These are phyloP conservation scores for Motacilla tschutschensis DNA, from an alignment of 2,113 vertebrate species.

Conservation along the genomic window DNA sequence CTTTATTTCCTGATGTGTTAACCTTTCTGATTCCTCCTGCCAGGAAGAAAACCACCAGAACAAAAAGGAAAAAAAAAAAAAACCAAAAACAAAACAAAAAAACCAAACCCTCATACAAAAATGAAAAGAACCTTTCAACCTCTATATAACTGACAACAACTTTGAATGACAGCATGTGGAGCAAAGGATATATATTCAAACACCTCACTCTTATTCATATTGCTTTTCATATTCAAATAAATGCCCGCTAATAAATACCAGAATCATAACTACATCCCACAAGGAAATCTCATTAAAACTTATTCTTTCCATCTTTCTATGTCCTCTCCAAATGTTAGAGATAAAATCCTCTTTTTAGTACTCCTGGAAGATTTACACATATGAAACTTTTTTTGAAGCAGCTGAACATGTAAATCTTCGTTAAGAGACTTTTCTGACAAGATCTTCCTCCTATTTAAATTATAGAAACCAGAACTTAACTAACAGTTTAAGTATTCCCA, in stretches of 20 bases:
- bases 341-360: conserved; percentile 24
- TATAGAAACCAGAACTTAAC: background rate
- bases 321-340: conserved; percentile 27
- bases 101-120: background rate
- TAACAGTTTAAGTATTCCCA: background rate
- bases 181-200: conserved; percentile 28
- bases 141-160: background rate
- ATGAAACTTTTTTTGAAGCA: background rate
- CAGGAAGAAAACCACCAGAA: background rate
- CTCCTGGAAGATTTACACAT: background rate
- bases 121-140: background rate
- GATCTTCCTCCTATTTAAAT: background rate
- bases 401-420: background rate
- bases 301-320: background rate
- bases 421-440: background rate
- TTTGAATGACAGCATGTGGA: conserved; percentile 17
- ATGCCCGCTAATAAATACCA: conserved; percentile 43
- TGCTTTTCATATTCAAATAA: conserved; percentile 50
- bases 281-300: conserved; percentile 52
- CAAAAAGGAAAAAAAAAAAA: background rate
- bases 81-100: background rate
- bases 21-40: background rate
- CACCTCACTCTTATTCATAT: background rate
- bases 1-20: background rate
- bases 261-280: conserved; percentile 29